Evolutionary conservation across 2,113 vertebrate genomes (phyloP), one percentile per base, ranked within the genome.

Genomic region (Rafetus swinhoei): DNA sequence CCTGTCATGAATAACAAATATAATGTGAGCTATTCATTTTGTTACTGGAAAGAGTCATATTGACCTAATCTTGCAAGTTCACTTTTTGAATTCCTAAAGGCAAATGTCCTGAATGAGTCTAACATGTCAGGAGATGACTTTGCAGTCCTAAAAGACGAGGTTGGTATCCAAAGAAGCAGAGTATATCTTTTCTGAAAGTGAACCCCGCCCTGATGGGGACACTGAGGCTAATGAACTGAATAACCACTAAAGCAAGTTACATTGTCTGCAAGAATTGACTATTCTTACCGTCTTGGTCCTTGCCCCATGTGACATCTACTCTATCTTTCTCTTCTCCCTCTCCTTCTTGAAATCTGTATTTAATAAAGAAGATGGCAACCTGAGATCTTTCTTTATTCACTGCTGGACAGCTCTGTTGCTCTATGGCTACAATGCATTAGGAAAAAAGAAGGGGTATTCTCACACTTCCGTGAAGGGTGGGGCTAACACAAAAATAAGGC

Each of bases 281-380:
- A 69, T 18, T 35, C 62, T 69, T 18, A 16, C 32, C 32, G 7
- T n/a, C 32, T 69, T 69, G 62, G 72, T 22, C 7, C 6, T 82
- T 81, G 81, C 12, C 39, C 6, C 32, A 74, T 4, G n/a, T 2
- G 82, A 22, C 6, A 79, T 14, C 87, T 50, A 74, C 25, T 21
- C 39, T 1, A 0, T 57, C 6, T 15, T 81, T 79, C 52, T 57
- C 3, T 27, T 72, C 4, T 4, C 87, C 53, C 91, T 3, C 59
- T 80, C 55, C n/a, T 7, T 86, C n/a, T 2, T 16, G 59, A 56
- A 21, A 7, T 2, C 84, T 4, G 3, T 29, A 21, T 25, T 93
- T 85, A 62, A 81, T 9, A 86, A 55, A 9, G 74, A 54, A 90
- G 29, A n/a, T 16, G n/a, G 5, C 32, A 72, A 4, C 18, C 18